Percentiles rank a stretch among this genome's conserved stretches.
phyloP scores from a whole-genome alignment of 2,797 vertebrate genomes.

The Tympanoctomys barrerae region DNA sequence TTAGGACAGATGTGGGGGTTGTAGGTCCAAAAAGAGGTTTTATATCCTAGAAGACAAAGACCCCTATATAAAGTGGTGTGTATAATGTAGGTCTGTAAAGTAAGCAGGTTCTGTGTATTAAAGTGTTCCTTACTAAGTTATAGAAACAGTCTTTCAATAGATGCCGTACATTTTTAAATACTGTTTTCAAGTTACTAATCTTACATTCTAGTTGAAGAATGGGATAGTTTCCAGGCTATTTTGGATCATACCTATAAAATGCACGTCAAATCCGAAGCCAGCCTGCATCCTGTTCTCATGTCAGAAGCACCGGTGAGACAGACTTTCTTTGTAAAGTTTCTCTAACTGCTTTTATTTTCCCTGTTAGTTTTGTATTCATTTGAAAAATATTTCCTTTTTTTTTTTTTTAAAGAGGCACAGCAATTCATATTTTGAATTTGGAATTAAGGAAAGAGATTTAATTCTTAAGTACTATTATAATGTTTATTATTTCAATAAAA shows the following conservation, averaged over 20 bases:
- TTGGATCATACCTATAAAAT: constrained; percentile 99
- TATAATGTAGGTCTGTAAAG: constrained; percentile 24
- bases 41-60: constrained; percentile 1
- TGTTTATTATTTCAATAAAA: constrained; percentile 59
- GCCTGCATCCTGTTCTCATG: constrained; percentile 98
- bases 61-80: background rate
- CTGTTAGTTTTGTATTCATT: constrained; percentile 1
- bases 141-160: background rate
- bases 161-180: constrained; percentile 1
- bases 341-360: background rate
- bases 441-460: constrained; percentile 29
- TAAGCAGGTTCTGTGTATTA: background rate
- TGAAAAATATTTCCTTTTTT: constrained; percentile 14
- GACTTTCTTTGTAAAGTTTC: constrained; percentile 63
- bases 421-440: constrained; percentile 61
- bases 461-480: constrained; percentile 47
- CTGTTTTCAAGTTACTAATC: constrained; percentile 50
- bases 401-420: background rate
- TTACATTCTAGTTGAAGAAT: constrained; percentile 95
- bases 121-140: constrained; percentile 1
- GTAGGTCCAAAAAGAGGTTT: background rate
- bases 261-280: constrained; percentile 99
- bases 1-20: background rate
- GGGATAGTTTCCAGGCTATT: constrained; percentile 99
- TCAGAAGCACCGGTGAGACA: constrained; percentile 97